These are phyloP conservation scores for Phaenicophaeus curvirostris DNA, from an alignment of 2,797 vertebrate species.

Conservation along the genomic window DNA sequence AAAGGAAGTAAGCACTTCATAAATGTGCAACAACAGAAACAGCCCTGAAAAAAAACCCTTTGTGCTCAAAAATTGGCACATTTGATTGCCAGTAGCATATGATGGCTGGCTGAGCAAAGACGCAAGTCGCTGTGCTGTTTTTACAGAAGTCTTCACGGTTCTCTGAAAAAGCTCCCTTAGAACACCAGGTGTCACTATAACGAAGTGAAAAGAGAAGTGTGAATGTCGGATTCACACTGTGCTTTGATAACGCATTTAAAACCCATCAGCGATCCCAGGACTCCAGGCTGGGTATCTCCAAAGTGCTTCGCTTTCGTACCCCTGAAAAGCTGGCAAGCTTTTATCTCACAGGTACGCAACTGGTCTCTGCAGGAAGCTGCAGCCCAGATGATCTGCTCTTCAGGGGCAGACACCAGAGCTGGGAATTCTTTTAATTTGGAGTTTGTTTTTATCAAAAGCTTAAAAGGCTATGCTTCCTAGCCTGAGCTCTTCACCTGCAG, in stretches of 20 bases:
- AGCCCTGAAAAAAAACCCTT: accelerated
- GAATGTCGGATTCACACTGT: accelerated
- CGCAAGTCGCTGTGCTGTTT: background rate
- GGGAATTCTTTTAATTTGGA: background rate
- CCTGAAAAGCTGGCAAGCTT: background rate
- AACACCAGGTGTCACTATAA: constrained; percentile 60
- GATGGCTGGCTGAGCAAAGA: background rate
- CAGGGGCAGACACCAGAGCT: background rate
- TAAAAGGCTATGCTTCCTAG: background rate
- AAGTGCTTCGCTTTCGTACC: background rate
- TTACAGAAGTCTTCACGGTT: accelerated
- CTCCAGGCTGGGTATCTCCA: accelerated
- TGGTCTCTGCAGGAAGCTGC: background rate
- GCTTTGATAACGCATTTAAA: accelerated
- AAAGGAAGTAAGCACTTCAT: background rate
- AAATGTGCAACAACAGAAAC: background rate
- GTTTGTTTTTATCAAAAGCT: background rate
- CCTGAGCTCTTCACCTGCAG: background rate
- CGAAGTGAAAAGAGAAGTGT: background rate
- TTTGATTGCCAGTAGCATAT: accelerated
- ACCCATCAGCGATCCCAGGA: background rate
- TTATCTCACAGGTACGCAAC: no score
- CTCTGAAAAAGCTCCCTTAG: background rate
- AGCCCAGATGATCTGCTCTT: accelerated
- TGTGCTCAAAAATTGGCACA: background rate